Percentiles rank a stretch among this genome's conserved stretches.
Conservation (phyloP, 2,888 invertebrate species). For the Hyposoter dolosus region DNA sequence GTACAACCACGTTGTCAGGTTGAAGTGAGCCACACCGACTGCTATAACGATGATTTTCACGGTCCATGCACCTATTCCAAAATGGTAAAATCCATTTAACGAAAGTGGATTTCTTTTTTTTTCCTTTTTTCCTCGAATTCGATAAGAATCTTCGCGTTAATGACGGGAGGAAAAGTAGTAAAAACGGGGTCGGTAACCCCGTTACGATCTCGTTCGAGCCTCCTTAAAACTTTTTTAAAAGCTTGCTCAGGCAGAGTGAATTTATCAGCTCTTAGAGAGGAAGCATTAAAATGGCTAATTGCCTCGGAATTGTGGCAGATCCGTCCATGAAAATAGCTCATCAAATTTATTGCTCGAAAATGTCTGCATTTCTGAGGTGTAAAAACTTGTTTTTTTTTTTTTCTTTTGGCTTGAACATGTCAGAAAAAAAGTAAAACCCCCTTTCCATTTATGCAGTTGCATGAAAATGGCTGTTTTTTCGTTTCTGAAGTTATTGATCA, state of each 20-base stretch:
- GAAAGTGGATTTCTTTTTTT: not conserved
- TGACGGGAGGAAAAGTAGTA: not conserved
- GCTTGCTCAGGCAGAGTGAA: not conserved
- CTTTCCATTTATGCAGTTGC: not conserved
- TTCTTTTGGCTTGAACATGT: not conserved
- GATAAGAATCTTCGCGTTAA: conserved; percentile 5
- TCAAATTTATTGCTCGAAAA: not conserved
- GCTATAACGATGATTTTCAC: conserved; percentile 26
- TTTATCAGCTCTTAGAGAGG: conserved; percentile 3
- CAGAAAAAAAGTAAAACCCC: not conserved
- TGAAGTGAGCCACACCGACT: conserved; percentile 36
- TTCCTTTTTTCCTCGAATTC: not conserved
- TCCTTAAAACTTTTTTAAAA: conserved; percentile 10
- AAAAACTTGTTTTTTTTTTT: not conserved
- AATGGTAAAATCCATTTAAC: conserved; percentile 16
- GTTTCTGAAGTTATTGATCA: not conserved
- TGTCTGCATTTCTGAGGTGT: not conserved
- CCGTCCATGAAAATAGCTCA: not conserved
- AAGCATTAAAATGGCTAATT: conserved; percentile 28
- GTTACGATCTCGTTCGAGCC: conserved; percentile 1
- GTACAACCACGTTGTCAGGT: conserved; percentile 7
- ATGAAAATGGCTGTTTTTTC: not conserved
- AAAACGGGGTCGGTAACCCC: not conserved
- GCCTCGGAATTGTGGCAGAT: not conserved
- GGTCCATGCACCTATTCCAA: not conserved